Conservation (phyloP, 2,888 invertebrate species). For the Drosophila suboccidentalis region DNA sequence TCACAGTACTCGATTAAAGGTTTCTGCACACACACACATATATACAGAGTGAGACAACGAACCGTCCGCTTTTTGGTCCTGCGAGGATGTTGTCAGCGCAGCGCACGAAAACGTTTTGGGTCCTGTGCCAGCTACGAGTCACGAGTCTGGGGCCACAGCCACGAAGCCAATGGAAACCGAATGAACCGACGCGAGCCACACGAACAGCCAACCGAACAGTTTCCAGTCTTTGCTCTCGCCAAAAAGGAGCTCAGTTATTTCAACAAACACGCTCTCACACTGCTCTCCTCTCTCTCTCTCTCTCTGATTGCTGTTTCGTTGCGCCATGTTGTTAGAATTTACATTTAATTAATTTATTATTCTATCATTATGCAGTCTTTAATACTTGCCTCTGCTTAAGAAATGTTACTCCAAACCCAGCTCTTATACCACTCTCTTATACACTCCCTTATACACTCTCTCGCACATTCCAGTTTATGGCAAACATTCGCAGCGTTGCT, state of each 20-base stretch:
- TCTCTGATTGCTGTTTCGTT: background rate
- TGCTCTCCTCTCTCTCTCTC: background rate
- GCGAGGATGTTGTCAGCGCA: constrained; percentile 81
- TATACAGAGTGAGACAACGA: constrained; percentile 38
- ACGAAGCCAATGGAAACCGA: constrained; percentile 38
- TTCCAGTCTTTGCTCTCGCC: constrained; percentile 41
- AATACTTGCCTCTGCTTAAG: constrained; percentile 13
- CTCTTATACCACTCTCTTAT: constrained; percentile 10
- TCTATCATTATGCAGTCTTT: constrained; percentile 31
- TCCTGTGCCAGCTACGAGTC: constrained; percentile 46
- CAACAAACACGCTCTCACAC: constrained; percentile 22
- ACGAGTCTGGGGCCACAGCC: constrained; percentile 53
- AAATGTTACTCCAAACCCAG: background rate
- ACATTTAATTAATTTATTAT: constrained; percentile 69
- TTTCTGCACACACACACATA: constrained; percentile 70
- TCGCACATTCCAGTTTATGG: constrained; percentile 73
- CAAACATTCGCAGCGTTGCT: constrained; percentile 51
- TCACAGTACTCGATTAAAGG: constrained; percentile 57
- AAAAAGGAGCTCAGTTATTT: constrained; percentile 32
- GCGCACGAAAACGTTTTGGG: constrained; percentile 80
- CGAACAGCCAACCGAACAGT: constrained; percentile 31
- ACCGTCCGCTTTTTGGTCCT: constrained; percentile 77
- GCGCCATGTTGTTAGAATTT: constrained; percentile 45
- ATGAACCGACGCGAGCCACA: constrained; percentile 7
- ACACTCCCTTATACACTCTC: constrained; percentile 1